A percentile compares a stretch with the other conserved stretches of the same genome.
These are phyloP conservation scores for Oplegnathus fasciatus DNA, from an alignment of 2,113 vertebrate species.

Conservation along the genomic window DNA sequence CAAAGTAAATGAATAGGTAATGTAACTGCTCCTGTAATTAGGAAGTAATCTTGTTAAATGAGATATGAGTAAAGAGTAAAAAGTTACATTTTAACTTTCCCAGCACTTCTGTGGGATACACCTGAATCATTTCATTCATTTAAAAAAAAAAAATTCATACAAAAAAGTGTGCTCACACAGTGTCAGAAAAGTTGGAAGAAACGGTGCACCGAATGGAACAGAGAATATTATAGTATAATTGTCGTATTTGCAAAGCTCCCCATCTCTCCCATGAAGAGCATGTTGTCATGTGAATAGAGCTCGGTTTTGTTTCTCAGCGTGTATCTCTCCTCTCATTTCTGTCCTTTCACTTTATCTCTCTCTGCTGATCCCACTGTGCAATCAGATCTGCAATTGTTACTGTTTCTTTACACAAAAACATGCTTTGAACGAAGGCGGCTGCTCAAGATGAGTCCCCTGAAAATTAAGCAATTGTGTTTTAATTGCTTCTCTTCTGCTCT, in stretches of 20 bases:
- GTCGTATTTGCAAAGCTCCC: slow-evolving; percentile 51
- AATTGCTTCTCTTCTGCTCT: slow-evolving; percentile 85
- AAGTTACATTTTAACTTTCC: not conserved
- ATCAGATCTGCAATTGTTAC: slow-evolving; percentile 71
- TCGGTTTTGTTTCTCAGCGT: slow-evolving; percentile 64
- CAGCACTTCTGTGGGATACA: not conserved
- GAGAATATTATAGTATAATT: slow-evolving; percentile 43
- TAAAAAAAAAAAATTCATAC: not conserved
- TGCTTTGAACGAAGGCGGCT: slow-evolving; percentile 45
- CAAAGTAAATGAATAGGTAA: not conserved
- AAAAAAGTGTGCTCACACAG: not conserved
- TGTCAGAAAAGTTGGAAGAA: slow-evolving; percentile 10
- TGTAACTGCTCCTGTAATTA: not conserved
- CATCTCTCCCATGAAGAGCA: slow-evolving; percentile 59
- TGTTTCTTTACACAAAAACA: slow-evolving; percentile 65
- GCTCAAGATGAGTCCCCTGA: slow-evolving; percentile 74
- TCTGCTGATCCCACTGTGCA: slow-evolving; percentile 63
- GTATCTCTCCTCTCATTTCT: slow-evolving; percentile 59
- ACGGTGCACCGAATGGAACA: slow-evolving; percentile 26
- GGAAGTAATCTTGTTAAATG: not conserved
- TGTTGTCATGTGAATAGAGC: slow-evolving; percentile 61
- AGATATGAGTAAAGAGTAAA: not conserved
- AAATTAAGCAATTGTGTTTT: slow-evolving; percentile 81
- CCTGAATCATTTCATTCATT: not conserved
- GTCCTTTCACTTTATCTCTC: slow-evolving; percentile 59